Evolutionary conservation across 2,888 invertebrate species (phyloP).

Genomic region (Sceliomorpha sp.): DNA sequence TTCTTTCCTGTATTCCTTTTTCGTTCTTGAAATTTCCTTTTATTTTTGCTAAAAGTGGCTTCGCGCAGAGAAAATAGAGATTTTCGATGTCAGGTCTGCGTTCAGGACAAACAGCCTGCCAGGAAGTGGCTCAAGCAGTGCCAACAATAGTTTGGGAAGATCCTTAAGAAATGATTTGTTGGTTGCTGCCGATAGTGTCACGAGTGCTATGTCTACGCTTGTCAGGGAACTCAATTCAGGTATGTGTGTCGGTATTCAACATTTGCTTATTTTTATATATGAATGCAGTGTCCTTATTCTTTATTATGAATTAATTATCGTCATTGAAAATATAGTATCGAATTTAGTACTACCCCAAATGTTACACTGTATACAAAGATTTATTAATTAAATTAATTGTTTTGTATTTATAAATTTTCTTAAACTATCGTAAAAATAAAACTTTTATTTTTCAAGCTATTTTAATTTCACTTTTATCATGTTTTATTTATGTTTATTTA

Average conservation of each 20-base stretch:
- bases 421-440: too few relatives aligned
- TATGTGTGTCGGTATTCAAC: conserved; percentile 79
- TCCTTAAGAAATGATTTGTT: conserved; percentile 92
- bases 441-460: too few relatives aligned
- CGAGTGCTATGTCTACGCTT: conserved; percentile 98
- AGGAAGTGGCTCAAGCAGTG: conserved; percentile 78
- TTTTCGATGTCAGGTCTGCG: conserved; percentile 79
- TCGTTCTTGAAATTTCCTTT: conserved; percentile 58
- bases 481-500: too few relatives aligned
- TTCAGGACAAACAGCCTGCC: conserved; percentile 80
- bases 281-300: conserved; percentile 24
- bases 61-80: conserved; percentile 77
- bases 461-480: too few relatives aligned
- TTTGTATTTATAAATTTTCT: too few relatives aligned
- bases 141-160: conserved; percentile 81
- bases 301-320: not conserved
- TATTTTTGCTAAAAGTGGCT: conserved; percentile 66
- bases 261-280: conserved; percentile 9
- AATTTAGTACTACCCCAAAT: too few relatives aligned
- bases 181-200: conserved; percentile 97
- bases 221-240: conserved; percentile 97
- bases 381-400: too few relatives aligned
- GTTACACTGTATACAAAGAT: too few relatives aligned
- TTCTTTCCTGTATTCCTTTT: conserved; percentile 33
- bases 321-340: too few relatives aligned